Percentiles rank a stretch among this genome's conserved stretches.
Evolutionary conservation across 2,888 invertebrate genomes (phyloP).

Genomic region (Balanococcus diminutus): DNA sequence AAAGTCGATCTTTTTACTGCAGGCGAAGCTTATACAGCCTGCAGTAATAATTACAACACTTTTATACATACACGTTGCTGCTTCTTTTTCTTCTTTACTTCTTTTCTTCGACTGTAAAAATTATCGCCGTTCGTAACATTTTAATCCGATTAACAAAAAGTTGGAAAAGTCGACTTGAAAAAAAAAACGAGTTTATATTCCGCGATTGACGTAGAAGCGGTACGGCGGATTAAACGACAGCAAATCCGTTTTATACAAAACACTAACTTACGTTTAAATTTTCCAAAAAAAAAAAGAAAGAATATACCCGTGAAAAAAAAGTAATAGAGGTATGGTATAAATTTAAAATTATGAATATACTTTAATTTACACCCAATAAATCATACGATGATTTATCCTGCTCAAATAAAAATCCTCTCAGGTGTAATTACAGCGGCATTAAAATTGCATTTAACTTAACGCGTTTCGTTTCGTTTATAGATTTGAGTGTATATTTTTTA

Average conservation of each 20-base stretch:
- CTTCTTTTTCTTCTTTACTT: no score
- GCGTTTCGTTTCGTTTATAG: not conserved
- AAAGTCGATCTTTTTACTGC: not conserved
- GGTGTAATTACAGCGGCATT: not conserved
- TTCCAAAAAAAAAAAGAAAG: no score
- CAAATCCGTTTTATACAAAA: conserved; percentile 12
- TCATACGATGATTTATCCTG: conserved; percentile 16
- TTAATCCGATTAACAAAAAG: conserved; percentile 27
- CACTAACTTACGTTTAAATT: conserved; percentile 3
- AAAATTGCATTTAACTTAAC: not conserved
- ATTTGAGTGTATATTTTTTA: not conserved
- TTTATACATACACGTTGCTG: not conserved
- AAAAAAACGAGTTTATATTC: conserved; percentile 31
- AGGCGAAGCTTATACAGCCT: not conserved
- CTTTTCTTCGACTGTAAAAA: no score
- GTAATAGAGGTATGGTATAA: no score
- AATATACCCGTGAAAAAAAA: not conserved
- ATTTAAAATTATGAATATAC: conserved; percentile 13
- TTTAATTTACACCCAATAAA: conserved; percentile 18
- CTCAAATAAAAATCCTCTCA: not conserved
- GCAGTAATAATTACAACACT: conserved; percentile 7
- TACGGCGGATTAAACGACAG: conserved; percentile 25
- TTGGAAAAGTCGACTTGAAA: conserved; percentile 8
- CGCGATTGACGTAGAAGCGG: not conserved
- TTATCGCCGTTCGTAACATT: conserved; percentile 28